Base-by-base conservation (phyloP, 2,113 vertebrate genomes). In the Eulemur macaco region DNA sequence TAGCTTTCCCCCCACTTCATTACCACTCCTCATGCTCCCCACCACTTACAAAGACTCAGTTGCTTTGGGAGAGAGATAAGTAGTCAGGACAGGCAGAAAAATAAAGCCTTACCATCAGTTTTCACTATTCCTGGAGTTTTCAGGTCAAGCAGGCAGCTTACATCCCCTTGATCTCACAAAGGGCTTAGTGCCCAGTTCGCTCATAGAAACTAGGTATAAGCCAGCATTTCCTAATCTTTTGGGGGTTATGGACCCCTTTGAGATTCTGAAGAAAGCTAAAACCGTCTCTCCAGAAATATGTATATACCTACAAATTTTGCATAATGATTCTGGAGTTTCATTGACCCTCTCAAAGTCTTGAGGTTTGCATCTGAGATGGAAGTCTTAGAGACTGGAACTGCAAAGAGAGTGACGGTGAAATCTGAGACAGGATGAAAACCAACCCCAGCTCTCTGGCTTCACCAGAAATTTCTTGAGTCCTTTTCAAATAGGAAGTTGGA, bases 71-170 rank as follows among this genome's bases (percentile, higher is more conserved):
- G 17, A 31, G 52, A 89, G 54, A 93, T 85, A 81, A 93, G 34
- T 71, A 78, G 34, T 25, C 69, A 68, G 23, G 47, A 12, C 37
- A 93, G 50, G 60, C 39, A 71, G 64, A 18, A 92, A 87, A 71
- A 80, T 84, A 92, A 92, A 94, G 21, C 39, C 10, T 47, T 31
- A 27, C 31, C 13, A 5, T 96, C 45, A 58, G 23, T 63, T 93
- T 89, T 97, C 39, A 86, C 42, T 78, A 77, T 82, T 82, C 80
- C 39, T 89, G 54, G 20, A 63, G 27, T 83, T 91, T 93, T 94
- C 37, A 68, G n/a, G 21, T 94, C 68, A 92, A 63, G 31, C 60
- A 87, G 23, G 31, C 42, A 76, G 60, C 42, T 92, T 85, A 37
- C 17, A 4, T 92, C 37, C 42, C 12, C 95, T 31, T 95, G 78